phyloP scores from a whole-genome alignment of 2,113 vertebrate genomes.

The Seriola aureovittata region DNA sequence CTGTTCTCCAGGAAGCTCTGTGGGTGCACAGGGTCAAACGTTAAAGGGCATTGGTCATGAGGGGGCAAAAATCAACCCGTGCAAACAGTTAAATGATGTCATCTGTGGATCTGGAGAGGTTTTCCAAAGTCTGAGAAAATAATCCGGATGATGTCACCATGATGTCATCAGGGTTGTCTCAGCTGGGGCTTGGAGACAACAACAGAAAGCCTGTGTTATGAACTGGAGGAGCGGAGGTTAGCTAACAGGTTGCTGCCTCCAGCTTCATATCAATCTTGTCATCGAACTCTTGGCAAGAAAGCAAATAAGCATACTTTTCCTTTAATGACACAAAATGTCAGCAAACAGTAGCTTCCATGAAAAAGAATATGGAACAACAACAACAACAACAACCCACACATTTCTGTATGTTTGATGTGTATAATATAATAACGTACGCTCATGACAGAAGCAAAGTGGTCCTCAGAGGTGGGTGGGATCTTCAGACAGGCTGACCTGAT shows the following conservation, averaged over 20 bases:
- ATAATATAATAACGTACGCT: constrained; percentile 84
- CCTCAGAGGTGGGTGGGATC: constrained; percentile 89
- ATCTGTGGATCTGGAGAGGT: neutral
- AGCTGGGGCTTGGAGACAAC: neutral
- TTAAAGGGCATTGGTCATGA: neutral
- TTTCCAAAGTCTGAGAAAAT: neutral
- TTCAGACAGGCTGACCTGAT: constrained; percentile 92
- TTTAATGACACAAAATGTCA: neutral
- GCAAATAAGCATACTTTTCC: neutral
- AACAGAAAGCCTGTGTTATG: neutral
- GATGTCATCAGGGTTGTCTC: neutral
- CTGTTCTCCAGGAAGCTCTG: constrained; percentile 96
- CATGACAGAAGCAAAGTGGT: constrained; percentile 94
- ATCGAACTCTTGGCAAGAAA: no score
- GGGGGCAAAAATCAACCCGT: neutral
- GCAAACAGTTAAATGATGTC: neutral
- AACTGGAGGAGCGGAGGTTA: neutral
- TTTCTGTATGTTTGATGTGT: neutral
- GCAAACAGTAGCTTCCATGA: neutral
- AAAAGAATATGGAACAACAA: no score
- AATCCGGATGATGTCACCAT: neutral
- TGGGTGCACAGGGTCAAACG: constrained; percentile 71
- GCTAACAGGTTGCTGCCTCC: no score
- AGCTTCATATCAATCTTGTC: no score
- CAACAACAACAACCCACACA: no score